phyloP scores from a whole-genome alignment of 2,797 vertebrate genomes.

The Hemibagrus guttatus region DNA sequence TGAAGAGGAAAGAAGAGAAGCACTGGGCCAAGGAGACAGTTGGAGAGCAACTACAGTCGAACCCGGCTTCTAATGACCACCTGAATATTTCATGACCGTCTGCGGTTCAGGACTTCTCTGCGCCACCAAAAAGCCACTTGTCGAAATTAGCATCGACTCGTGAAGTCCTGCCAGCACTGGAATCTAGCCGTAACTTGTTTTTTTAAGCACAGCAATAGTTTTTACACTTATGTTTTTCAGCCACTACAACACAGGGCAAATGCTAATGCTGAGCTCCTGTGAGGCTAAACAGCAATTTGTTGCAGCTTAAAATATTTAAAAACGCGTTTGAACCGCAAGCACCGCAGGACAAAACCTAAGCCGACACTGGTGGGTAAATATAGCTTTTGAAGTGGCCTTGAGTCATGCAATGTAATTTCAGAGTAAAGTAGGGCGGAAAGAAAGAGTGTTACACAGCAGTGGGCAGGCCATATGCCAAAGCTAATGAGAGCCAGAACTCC shows the following conservation, averaged over 20 bases:
- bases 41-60: conserved; percentile 22
- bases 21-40: not conserved
- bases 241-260: not conserved
- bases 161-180: not conserved
- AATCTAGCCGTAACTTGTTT: not conserved
- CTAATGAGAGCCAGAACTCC: conserved; percentile 39
- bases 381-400: conserved; percentile 23
- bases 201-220: not conserved
- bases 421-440: conserved; percentile 15
- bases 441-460: conserved; percentile 29
- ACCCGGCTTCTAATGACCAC: conserved; percentile 48
- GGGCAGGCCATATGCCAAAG: conserved; percentile 21
- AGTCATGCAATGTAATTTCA: conserved; percentile 20
- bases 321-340: not conserved
- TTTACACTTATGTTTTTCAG: not conserved
- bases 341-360: conserved; percentile 9
- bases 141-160: conserved; percentile 16
- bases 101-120: conserved; percentile 21
- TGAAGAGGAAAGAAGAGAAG: conserved; percentile 38
- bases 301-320: conserved; percentile 8
- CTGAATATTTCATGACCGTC: conserved; percentile 60
- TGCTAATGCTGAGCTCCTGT: not conserved
- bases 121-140: conserved; percentile 22
- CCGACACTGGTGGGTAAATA: not conserved
- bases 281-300: conserved; percentile 18